Conservation (phyloP, 2,797 vertebrate genomes). For the Halcyon leucocephala region DNA sequence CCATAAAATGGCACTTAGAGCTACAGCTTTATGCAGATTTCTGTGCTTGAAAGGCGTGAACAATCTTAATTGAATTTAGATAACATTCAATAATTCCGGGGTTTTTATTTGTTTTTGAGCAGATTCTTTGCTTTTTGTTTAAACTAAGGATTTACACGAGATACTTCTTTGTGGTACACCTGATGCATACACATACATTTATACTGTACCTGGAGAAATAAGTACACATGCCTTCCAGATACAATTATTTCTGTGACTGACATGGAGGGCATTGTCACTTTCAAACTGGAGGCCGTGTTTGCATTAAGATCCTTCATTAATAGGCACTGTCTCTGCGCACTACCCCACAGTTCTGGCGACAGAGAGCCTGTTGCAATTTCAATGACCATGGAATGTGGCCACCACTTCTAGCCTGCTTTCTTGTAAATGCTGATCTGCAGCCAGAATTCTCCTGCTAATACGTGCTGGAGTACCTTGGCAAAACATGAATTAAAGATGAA, state of each 20-base stretch:
- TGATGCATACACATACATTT: background rate
- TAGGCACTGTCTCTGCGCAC: background rate
- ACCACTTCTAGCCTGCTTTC: background rate
- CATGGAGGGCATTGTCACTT: background rate
- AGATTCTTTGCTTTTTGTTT: background rate
- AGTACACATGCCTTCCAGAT: accelerated
- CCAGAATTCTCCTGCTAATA: background rate
- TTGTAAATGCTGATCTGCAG: background rate
- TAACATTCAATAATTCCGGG: background rate
- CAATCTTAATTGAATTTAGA: background rate
- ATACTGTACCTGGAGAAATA: background rate
- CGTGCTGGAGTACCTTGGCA: background rate
- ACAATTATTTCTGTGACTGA: background rate
- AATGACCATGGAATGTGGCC: background rate
- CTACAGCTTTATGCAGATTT: background rate
- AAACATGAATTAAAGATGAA: background rate
- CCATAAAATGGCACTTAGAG: background rate
- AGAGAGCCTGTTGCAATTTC: background rate
- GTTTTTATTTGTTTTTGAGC: background rate
- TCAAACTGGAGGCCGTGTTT: background rate
- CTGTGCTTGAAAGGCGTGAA: background rate
- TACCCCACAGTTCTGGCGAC: background rate
- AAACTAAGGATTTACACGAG: background rate
- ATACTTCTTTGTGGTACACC: background rate
- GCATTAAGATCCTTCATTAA: background rate